Conservation (phyloP, 2,797 vertebrate genomes). For the Crocodylus rhombifer region DNA sequence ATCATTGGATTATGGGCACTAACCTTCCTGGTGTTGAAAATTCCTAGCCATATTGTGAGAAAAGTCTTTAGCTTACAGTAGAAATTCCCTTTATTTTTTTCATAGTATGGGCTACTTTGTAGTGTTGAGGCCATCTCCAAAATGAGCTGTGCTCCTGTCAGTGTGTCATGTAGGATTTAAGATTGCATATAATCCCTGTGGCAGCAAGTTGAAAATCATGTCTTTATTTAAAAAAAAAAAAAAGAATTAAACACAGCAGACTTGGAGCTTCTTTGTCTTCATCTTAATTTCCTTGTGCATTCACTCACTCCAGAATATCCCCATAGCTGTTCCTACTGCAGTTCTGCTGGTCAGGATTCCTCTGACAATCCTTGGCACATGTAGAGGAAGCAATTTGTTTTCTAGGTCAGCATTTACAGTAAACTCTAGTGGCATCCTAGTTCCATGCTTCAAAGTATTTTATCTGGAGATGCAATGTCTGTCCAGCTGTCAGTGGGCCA, state of each 20-base stretch:
- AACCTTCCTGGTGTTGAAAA: background rate
- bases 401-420: background rate
- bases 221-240: background rate
- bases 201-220: background rate
- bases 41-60: background rate
- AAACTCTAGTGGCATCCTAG: background rate
- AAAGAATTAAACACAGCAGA: no score
- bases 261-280: no score
- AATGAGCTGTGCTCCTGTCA: background rate
- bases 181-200: background rate
- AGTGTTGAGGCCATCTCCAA: background rate
- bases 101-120: background rate
- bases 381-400: background rate
- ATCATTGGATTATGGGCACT: background rate
- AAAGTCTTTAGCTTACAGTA: background rate
- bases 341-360: background rate
- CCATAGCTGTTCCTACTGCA: background rate
- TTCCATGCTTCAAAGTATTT: background rate
- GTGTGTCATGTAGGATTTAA: background rate
- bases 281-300: no score
- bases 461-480: background rate
- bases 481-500: background rate
- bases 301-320: background rate
- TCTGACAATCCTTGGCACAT: background rate
- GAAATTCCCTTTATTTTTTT: background rate